Conservation (phyloP, 2,113 vertebrate genomes). For the Ellobius talpinus region DNA sequence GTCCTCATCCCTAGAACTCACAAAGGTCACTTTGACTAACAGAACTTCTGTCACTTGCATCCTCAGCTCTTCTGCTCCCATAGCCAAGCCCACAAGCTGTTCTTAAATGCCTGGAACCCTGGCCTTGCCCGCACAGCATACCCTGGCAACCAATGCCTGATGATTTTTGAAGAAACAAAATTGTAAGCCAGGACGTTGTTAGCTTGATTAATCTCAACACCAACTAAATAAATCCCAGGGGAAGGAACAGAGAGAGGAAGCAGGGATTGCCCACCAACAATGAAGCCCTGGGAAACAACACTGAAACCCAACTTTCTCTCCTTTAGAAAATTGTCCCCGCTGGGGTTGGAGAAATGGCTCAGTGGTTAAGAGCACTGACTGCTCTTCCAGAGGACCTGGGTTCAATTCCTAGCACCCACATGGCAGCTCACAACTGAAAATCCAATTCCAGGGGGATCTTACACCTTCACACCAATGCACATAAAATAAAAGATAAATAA, state of each 20-base stretch:
- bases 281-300: not conserved
- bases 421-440: no score
- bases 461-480: no score
- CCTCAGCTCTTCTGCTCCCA: not conserved
- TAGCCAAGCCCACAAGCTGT: not conserved
- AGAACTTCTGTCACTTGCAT: not conserved
- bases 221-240: not conserved
- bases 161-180: not conserved
- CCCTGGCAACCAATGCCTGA: not conserved
- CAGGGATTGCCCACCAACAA: no score
- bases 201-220: not conserved
- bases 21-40: conserved; percentile 60
- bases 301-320: rapidly evolving
- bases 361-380: no score
- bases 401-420: no score
- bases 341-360: no score
- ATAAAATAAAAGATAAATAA: no score
- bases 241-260: no score
- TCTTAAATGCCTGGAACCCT: not conserved
- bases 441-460: no score
- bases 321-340: not conserved
- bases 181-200: not conserved
- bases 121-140: rapidly evolving
- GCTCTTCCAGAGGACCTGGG: no score
- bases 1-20: conserved; percentile 49